These are phyloP conservation scores for Drosophila dives DNA, from an alignment of 2,888 invertebrate genomes.

Conservation along the genomic window DNA sequence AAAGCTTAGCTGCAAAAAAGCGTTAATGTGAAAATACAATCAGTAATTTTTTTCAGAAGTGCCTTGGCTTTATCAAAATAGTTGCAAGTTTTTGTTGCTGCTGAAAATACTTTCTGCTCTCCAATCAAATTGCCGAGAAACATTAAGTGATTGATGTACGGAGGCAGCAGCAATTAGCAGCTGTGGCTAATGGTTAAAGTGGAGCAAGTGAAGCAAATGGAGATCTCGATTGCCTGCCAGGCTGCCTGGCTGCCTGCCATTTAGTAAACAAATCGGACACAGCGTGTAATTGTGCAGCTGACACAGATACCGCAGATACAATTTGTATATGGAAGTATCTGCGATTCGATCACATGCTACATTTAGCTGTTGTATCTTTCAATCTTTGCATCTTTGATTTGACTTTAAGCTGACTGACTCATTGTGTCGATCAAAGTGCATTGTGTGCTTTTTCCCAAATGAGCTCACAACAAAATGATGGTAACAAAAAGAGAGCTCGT, in stretches of 20 bases:
- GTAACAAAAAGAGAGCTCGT: neutral
- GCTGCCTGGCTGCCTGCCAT: slow-evolving; percentile 32
- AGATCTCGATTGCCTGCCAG: slow-evolving; percentile 35
- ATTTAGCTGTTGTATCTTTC: slow-evolving; percentile 1
- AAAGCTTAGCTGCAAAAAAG: slow-evolving; percentile 12
- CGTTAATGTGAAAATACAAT: slow-evolving; percentile 25
- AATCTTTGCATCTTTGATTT: neutral
- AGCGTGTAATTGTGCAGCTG: slow-evolving; percentile 56
- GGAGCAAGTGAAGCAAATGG: slow-evolving; percentile 53
- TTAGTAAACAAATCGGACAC: slow-evolving; percentile 70
- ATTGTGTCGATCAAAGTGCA: slow-evolving; percentile 29
- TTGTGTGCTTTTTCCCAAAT: neutral
- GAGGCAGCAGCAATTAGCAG: slow-evolving; percentile 50
- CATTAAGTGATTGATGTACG: slow-evolving; percentile 52
- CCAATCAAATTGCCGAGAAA: slow-evolving; percentile 42
- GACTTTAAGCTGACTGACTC: slow-evolving; percentile 29
- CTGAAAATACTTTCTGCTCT: slow-evolving; percentile 1
- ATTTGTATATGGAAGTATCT: slow-evolving; percentile 15
- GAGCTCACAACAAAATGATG: slow-evolving; percentile 13
- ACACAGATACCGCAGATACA: slow-evolving; percentile 31
- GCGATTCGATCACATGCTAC: slow-evolving; percentile 12
- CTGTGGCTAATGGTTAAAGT: slow-evolving; percentile 52
- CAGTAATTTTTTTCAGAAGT: slow-evolving; percentile 23
- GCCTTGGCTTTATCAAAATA: slow-evolving; percentile 35
- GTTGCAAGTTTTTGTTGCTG: slow-evolving; percentile 3